phyloP scores from a whole-genome alignment of 2,797 vertebrate genomes.

The Glossophaga mutica region DNA sequence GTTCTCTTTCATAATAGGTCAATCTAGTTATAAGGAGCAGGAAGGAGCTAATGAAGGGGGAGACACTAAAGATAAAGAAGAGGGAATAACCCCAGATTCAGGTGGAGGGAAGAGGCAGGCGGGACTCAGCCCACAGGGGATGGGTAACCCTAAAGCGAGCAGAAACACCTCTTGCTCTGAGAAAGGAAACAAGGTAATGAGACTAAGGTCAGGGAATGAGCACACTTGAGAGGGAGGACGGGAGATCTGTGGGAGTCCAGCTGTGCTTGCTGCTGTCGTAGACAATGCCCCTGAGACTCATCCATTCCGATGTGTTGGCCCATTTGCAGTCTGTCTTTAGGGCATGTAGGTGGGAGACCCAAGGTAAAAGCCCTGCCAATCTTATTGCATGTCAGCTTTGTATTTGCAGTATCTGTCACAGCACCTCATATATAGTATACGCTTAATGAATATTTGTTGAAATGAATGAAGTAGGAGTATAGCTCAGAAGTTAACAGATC shows the following conservation, averaged over 20 bases:
- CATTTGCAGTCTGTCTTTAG: background rate
- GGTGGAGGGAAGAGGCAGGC: background rate
- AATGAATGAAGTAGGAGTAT: background rate
- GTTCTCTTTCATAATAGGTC: background rate
- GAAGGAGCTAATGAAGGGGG: background rate
- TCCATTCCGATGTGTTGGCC: background rate
- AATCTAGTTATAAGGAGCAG: background rate
- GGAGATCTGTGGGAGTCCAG: background rate
- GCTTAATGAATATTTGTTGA: background rate
- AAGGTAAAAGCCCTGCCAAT: background rate
- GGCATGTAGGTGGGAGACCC: background rate
- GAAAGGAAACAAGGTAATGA: background rate
- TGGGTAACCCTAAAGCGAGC: no score
- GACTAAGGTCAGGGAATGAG: no score
- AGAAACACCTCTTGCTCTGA: background rate
- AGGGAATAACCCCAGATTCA: background rate
- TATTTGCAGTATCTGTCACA: background rate
- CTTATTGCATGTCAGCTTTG: background rate
- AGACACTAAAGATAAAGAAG: background rate
- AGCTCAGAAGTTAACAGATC: background rate
- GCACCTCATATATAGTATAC: background rate
- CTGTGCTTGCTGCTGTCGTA: background rate
- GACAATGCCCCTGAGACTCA: fast-evolving
- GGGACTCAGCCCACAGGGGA: background rate
- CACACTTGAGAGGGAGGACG: background rate